Evolutionary conservation across 2,113 vertebrate genomes (phyloP).

Genomic region (Macrotis lagotis): DNA sequence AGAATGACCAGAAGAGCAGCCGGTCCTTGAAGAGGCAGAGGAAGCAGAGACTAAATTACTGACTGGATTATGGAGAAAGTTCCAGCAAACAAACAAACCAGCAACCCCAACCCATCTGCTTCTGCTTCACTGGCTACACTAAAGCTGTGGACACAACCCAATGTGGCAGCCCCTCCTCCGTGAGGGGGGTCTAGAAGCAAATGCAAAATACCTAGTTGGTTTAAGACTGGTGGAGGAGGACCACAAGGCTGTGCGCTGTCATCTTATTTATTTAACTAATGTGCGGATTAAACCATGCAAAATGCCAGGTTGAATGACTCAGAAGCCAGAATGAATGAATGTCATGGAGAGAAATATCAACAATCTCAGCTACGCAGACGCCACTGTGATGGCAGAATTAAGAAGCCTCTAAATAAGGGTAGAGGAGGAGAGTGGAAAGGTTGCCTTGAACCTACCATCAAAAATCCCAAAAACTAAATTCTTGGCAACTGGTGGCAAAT

Average conservation of each 20-base stretch:
- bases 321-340: not conserved
- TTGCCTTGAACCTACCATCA: not conserved
- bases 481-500: not conserved
- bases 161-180: not conserved
- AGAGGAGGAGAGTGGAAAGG: not conserved
- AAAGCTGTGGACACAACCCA: not conserved
- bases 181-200: no score
- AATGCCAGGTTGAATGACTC: not conserved
- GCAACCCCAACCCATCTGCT: no score
- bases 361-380: not conserved
- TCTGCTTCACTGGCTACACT: not conserved
- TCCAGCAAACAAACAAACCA: not conserved
- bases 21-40: not conserved
- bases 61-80: not conserved
- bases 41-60: not conserved
- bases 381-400: not conserved
- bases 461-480: not conserved
- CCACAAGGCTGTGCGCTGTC: not conserved
- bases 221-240: not conserved
- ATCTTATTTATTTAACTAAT: not conserved
- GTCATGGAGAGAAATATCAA: not conserved
- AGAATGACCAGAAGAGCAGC: not conserved
- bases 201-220: not conserved
- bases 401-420: not conserved
- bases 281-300: not conserved